Conservation (phyloP, 2,113 vertebrate genomes). For the Sterna hirundo region DNA sequence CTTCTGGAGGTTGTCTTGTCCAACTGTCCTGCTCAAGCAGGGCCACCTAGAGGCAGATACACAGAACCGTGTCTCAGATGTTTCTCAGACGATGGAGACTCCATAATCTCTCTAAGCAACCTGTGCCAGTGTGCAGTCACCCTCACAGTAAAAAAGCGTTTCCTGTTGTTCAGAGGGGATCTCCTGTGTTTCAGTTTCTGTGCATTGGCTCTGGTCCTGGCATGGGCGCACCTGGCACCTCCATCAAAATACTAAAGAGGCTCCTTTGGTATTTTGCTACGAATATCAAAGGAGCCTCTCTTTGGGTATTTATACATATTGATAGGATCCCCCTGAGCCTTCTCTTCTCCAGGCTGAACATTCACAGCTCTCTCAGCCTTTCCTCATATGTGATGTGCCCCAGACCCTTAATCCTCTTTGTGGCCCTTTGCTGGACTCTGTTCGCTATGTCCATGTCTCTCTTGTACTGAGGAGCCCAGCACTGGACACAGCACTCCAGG, state of each 20-base stretch:
- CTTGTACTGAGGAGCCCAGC: neutral
- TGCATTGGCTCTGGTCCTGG: neutral
- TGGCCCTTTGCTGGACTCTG: accelerated
- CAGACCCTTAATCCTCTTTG: neutral
- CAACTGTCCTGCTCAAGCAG: accelerated
- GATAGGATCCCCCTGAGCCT: neutral
- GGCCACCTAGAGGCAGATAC: neutral
- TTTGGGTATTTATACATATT: neutral
- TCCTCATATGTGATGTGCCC: neutral
- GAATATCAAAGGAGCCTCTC: too few relatives aligned
- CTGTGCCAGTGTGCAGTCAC: neutral
- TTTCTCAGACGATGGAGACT: neutral
- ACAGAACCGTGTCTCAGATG: accelerated
- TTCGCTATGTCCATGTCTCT: neutral
- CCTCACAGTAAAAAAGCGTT: neutral
- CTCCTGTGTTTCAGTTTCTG: neutral
- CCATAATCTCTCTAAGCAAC: neutral
- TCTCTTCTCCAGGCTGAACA: neutral
- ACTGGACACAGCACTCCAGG: neutral
- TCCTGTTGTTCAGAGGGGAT: neutral
- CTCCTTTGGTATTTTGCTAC: too few relatives aligned
- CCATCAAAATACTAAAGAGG: too few relatives aligned
- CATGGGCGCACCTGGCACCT: too few relatives aligned
- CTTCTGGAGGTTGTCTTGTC: neutral
- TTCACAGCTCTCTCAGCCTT: neutral